Base-by-base conservation (phyloP, 2,888 invertebrate genomes). In the Glaucopsyche alexis region DNA sequence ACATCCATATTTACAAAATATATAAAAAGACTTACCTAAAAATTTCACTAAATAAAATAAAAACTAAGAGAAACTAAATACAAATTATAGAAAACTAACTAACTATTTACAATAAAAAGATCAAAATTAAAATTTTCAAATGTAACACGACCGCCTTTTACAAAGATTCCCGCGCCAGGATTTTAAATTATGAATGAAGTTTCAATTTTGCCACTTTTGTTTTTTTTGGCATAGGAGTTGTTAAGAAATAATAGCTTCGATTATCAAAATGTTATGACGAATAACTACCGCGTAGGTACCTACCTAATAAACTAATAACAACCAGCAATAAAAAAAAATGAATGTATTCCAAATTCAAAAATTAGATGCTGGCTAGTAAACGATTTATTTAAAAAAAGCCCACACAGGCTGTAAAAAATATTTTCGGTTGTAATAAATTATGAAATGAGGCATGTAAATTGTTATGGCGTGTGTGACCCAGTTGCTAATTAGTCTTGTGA, bases 371-470 rank as follows among this genome's bases (percentile, higher is more conserved):
- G 8, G 19, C 9, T 52, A 7, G 11, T 11, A 9, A 52, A 19
- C 16, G 3, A 8, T 7, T 6, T 50, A 8, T 52, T 52, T 50
- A 50, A n/a, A 0, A 50, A 50, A 50, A 66, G 42, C 42, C 42
- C 66, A 67, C 45, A 67, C 45, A n/a, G 66, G 45, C 19, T 42
- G 65, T 65, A 65, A 40, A 60, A 65, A 60, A 7, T 6, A 29
- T 55, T 55, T 55, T 29, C 29, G 2, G 7, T 16, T n/a, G n/a
- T n/a, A n/a, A n/a, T n/a, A n/a, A n/a, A n/a, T n/a, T 11, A 60
- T 29, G 60, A 60, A 60, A 60, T 29, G 60, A 60, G 60, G 60
- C 29, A 9, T 29, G 60, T 60, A 60, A 29, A 60, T 60, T 60
- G 19, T 60, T 29, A 60, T 29, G 60, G 29, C 29, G 19, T 19